These are phyloP conservation scores for Ceratosolen fusciceps DNA, from an alignment of 1,140 invertebrate genomes.

Conservation along the genomic window DNA sequence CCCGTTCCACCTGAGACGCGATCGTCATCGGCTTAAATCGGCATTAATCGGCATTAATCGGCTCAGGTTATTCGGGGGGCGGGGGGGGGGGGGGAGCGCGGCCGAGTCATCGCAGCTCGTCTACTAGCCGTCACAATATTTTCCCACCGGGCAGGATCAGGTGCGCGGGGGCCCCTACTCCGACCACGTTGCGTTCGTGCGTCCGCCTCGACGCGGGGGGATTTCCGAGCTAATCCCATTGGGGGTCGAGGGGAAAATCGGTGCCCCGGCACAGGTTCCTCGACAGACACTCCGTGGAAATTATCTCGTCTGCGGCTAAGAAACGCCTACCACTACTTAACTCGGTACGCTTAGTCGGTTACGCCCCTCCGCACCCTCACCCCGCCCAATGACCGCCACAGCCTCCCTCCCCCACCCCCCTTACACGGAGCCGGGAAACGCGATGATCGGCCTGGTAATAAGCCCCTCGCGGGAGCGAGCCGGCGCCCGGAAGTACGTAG, in stretches of 20 bases:
- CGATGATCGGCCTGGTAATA: no score
- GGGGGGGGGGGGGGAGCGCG: background rate
- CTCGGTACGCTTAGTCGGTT: no score
- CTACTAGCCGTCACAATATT: constrained; percentile 39
- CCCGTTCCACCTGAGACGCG: constrained; percentile 7
- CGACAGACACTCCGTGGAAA: background rate
- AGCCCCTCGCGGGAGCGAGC: no score
- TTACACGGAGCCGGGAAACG: no score
- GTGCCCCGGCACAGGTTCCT: background rate
- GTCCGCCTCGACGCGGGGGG: background rate
- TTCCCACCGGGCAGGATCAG: constrained; percentile 57
- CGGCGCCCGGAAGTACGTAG: no score
- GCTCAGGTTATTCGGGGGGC: no score
- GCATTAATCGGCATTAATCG: constrained; percentile 39
- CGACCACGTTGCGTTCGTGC: constrained; percentile 38
- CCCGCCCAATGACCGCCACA: no score
- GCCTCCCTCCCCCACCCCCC: no score
- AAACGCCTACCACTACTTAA: background rate
- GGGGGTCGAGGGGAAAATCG: constrained; percentile 25
- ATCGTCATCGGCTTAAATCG: no score
- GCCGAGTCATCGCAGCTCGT: background rate
- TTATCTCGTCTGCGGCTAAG: background rate
- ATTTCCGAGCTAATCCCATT: background rate
- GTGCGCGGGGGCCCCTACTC: constrained; percentile 38
- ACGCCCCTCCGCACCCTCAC: no score